Evolutionary conservation across 2,888 invertebrate genomes (phyloP).

Genomic region (Microdon myrmicae): DNA sequence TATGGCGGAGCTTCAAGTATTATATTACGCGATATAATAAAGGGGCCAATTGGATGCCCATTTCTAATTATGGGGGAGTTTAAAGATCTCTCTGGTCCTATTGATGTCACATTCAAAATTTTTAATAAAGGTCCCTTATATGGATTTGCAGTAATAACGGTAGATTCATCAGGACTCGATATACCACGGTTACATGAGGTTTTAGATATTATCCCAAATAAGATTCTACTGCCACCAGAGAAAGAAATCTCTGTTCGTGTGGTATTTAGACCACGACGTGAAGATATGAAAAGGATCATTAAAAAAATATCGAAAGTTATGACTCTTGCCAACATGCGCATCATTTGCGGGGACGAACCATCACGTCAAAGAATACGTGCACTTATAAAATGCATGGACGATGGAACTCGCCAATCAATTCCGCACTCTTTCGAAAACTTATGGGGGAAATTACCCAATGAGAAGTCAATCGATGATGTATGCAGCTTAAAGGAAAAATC

Average conservation of each 20-base stretch:
- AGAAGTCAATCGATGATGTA: constrained; percentile 58
- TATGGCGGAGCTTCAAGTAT: constrained; percentile 72
- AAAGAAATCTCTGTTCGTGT: constrained; percentile 64
- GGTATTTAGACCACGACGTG: constrained; percentile 67
- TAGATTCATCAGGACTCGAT: constrained; percentile 61
- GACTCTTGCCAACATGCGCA: constrained; percentile 67
- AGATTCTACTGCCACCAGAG: constrained; percentile 66
- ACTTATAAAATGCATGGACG: constrained; percentile 58
- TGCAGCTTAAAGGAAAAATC: constrained; percentile 59
- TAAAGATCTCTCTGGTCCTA: constrained; percentile 64
- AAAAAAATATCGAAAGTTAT: constrained; percentile 63
- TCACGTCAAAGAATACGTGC: constrained; percentile 66
- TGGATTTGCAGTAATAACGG: constrained; percentile 67
- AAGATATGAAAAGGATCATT: constrained; percentile 66
- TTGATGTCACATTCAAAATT: constrained; percentile 68
- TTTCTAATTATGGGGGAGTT: constrained; percentile 72
- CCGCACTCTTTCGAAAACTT: constrained; percentile 57
- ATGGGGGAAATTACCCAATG: constrained; percentile 59
- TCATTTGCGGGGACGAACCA: constrained; percentile 69
- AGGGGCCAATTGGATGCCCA: constrained; percentile 70
- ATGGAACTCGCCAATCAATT: constrained; percentile 58
- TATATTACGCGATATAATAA: constrained; percentile 68
- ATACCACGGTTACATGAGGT: constrained; percentile 60
- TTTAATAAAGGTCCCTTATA: constrained; percentile 71
- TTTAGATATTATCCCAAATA: constrained; percentile 66